phyloP scores from a whole-genome alignment of 2,888 invertebrate genomes.

The Nezara viridula region DNA sequence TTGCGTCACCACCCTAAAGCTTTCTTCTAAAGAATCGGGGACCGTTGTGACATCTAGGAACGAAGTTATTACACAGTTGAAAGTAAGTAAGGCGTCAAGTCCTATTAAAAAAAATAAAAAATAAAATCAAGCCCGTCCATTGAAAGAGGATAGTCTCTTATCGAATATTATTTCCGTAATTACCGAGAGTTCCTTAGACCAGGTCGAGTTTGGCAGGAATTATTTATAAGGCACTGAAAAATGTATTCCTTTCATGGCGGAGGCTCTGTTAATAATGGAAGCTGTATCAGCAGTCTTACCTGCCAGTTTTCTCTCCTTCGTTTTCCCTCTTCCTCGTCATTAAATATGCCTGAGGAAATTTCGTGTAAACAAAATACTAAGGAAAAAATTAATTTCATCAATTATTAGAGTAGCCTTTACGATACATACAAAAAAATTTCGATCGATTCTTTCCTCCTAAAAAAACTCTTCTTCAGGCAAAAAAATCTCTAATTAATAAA shows the following conservation, averaged over 20 bases:
- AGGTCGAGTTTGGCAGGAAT: not conserved
- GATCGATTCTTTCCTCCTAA: too few species aligned
- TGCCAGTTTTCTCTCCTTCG: not conserved
- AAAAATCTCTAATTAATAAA: too few species aligned
- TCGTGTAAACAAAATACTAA: not conserved
- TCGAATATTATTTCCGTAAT: conserved; percentile 12
- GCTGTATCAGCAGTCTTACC: not conserved
- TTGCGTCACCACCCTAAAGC: conserved; percentile 46
- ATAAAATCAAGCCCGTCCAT: not conserved
- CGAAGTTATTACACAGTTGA: not conserved
- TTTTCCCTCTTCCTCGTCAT: conserved; percentile 34
- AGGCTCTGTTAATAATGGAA: not conserved
- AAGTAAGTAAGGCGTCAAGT: not conserved
- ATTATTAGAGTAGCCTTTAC: too few species aligned
- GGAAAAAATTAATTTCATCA: not conserved
- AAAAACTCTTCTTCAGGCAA: too few species aligned
- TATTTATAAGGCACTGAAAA: not conserved
- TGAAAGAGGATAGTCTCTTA: not conserved
- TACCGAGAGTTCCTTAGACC: not conserved
- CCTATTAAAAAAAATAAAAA: not conserved
- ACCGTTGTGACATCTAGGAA: not conserved
- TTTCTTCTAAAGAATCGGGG: not conserved
- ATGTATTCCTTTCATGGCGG: not conserved
- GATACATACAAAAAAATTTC: too few species aligned
- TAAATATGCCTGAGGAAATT: not conserved